phyloP scores from a whole-genome alignment of 2,113 vertebrate species.

The Eretmochelys imbricata region DNA sequence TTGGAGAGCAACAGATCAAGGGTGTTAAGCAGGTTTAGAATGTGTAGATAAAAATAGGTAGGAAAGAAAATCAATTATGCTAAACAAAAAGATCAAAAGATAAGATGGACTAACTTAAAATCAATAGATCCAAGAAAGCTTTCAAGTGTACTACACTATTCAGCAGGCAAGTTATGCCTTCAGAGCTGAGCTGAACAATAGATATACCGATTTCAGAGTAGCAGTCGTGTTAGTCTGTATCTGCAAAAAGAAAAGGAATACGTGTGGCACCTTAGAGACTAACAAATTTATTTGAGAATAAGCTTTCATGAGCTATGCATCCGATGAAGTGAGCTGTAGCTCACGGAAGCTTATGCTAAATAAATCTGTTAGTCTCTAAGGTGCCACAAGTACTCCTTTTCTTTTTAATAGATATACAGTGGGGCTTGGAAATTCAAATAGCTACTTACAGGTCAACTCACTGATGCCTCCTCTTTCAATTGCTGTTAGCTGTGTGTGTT shows the following conservation, averaged over 20 bases:
- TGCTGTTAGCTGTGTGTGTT: neutral
- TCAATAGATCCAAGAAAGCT: neutral
- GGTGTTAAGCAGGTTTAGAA: neutral
- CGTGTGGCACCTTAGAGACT: too few species aligned
- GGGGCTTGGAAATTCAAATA: neutral
- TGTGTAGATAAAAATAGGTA: neutral
- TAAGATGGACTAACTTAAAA: neutral
- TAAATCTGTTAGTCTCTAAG: too few species aligned
- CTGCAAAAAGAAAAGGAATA: too few species aligned
- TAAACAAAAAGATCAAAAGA: neutral
- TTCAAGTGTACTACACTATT: neutral
- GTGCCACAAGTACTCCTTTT: too few species aligned
- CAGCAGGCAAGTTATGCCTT: neutral
- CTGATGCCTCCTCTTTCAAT: neutral
- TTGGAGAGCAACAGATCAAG: neutral
- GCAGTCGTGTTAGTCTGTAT: too few species aligned
- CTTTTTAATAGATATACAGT: neutral
- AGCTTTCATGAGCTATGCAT: too few species aligned
- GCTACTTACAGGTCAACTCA: neutral
- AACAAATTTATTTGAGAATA: too few species aligned
- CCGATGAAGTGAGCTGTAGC: too few species aligned
- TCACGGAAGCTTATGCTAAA: too few species aligned
- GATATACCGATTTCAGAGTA: too few species aligned
- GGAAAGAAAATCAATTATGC: neutral
- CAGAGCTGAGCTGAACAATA: neutral